These are phyloP conservation scores for Pollenia griseotomentosa DNA, from an alignment of 2,888 invertebrate species.

Conservation along the genomic window DNA sequence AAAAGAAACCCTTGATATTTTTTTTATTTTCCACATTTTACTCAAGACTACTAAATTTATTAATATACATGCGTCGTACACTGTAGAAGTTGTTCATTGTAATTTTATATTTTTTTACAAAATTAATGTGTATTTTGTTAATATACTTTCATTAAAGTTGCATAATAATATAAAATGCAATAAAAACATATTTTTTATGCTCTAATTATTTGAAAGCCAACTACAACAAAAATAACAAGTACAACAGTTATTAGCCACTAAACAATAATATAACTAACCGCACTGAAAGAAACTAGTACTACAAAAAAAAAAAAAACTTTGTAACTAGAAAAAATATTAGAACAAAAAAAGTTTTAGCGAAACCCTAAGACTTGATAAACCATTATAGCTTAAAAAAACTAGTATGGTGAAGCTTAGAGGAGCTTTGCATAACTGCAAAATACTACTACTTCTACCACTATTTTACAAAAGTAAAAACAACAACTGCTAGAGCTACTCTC, in stretches of 20 bases:
- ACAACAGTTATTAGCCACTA: slow-evolving; percentile 58
- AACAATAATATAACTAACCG: slow-evolving; percentile 61
- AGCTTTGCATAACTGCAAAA: slow-evolving; percentile 72
- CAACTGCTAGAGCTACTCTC: slow-evolving; percentile 25
- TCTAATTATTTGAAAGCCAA: slow-evolving; percentile 65
- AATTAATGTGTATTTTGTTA: slow-evolving; percentile 52
- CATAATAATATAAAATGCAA: slow-evolving; percentile 54
- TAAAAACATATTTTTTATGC: slow-evolving; percentile 68
- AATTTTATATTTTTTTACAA: neutral
- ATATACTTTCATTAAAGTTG: slow-evolving; percentile 65
- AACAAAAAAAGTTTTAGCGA: slow-evolving; percentile 40
- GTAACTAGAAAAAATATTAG: slow-evolving; percentile 21
- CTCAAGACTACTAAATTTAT: slow-evolving; percentile 47
- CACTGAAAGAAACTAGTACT: slow-evolving; percentile 36
- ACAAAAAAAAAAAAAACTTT: slow-evolving; percentile 50
- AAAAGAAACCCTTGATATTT: neutral
- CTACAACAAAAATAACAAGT: slow-evolving; percentile 28
- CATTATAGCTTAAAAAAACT: slow-evolving; percentile 59
- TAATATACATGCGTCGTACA: neutral
- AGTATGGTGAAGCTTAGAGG: slow-evolving; percentile 43
- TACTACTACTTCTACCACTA: slow-evolving; percentile 39
- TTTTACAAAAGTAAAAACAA: slow-evolving; percentile 8
- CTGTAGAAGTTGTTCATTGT: slow-evolving; percentile 7
- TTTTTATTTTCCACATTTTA: slow-evolving; percentile 20
- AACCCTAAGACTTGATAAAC: slow-evolving; percentile 66